Percentiles rank a stretch among this genome's conserved stretches.
phyloP scores from a whole-genome alignment of 2,113 vertebrate species.

The Hystrix cristata region DNA sequence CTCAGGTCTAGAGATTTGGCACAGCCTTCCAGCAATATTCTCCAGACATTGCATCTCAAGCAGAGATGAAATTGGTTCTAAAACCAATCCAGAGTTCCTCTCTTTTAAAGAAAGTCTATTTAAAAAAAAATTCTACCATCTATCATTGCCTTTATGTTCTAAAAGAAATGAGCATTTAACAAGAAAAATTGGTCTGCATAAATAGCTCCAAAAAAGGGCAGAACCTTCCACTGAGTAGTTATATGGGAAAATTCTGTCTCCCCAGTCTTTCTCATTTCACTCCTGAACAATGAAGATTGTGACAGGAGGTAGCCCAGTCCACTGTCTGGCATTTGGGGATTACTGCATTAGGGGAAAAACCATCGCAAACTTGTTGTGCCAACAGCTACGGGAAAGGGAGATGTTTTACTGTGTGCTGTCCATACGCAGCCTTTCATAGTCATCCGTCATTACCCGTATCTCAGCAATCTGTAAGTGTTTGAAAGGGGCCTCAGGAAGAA shows the following conservation, averaged over 20 bases:
- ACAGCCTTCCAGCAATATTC: not conserved
- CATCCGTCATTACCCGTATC: not conserved
- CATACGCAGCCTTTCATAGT: rapidly evolving
- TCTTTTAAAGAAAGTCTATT: constrained; percentile 8
- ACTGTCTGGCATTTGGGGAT: not conserved
- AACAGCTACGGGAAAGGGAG: not conserved
- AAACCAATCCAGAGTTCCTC: constrained; percentile 15
- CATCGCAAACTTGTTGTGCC: not conserved
- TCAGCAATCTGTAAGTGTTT: not conserved
- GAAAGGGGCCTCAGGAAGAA: not conserved
- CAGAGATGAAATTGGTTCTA: constrained; percentile 12
- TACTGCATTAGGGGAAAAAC: not conserved
- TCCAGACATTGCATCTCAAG: constrained; percentile 2
- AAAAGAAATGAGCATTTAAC: constrained; percentile 16
- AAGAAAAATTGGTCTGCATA: not conserved
- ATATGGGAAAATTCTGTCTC: not conserved
- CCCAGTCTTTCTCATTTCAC: not conserved
- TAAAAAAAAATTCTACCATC: constrained; percentile 29
- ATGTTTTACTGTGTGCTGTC: not conserved
- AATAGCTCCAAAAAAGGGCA: not conserved
- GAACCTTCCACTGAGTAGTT: not conserved
- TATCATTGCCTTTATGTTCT: not conserved
- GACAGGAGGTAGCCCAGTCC: not conserved
- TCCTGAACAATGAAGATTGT: not conserved
- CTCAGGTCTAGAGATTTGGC: not conserved